Conservation (phyloP, 1,140 invertebrate species). For the Ephestia elutella region DNA sequence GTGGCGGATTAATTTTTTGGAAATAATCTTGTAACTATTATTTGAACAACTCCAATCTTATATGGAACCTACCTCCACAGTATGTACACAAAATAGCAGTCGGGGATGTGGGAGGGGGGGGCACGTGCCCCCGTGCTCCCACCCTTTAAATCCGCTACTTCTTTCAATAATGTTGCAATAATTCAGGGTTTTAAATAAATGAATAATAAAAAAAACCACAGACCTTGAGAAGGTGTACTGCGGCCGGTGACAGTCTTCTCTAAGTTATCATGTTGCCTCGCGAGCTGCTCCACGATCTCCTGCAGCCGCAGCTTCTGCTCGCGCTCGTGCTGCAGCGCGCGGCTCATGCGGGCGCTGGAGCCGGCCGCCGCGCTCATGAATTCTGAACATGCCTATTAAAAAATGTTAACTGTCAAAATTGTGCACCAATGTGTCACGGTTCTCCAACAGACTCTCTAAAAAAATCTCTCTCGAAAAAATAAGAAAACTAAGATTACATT, state of each 20-base stretch:
- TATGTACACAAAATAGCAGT: neutral
- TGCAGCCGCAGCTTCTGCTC: conserved; percentile 95
- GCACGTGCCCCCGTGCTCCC: too few relatives aligned
- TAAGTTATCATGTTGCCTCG: conserved; percentile 95
- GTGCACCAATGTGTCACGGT: too few relatives aligned
- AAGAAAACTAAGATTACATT: too few relatives aligned
- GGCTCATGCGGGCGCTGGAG: conserved; percentile 92
- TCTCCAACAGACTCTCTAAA: too few relatives aligned
- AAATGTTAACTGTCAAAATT: neutral
- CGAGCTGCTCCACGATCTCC: conserved; percentile 97
- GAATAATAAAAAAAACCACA: too few relatives aligned
- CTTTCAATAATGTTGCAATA: neutral
- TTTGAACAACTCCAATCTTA: too few relatives aligned
- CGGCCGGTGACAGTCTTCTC: conserved; percentile 67
- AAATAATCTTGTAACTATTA: too few relatives aligned
- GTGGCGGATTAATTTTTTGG: too few relatives aligned
- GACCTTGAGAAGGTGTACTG: conserved; percentile 56
- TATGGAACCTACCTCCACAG: too few relatives aligned
- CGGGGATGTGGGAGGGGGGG: too few relatives aligned
- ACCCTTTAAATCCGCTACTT: too few relatives aligned
- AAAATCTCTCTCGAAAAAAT: too few relatives aligned
- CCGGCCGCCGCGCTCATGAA: conserved; percentile 90
- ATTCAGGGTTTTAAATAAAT: neutral
- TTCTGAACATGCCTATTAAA: conserved; percentile 86
- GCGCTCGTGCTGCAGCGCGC: conserved; percentile 93